phyloP scores from a whole-genome alignment of 2,113 vertebrate species.

The Colaptes auratus region DNA sequence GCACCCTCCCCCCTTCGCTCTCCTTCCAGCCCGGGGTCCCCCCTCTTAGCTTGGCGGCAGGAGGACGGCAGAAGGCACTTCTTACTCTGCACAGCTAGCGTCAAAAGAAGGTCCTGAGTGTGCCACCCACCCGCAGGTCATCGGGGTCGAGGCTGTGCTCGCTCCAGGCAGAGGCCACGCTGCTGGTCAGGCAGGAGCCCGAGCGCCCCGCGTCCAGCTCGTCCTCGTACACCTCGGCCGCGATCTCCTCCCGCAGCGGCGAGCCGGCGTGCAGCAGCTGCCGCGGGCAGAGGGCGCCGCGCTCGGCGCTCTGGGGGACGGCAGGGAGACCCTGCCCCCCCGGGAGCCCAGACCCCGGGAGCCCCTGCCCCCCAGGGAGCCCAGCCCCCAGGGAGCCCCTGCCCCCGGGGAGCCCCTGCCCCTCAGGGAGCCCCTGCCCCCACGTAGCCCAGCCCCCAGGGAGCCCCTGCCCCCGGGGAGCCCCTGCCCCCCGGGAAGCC shows the following conservation, averaged over 20 bases:
- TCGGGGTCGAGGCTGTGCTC: constrained; percentile 92
- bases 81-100: constrained; percentile 64
- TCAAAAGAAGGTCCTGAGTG: constrained; percentile 66
- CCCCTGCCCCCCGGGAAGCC: no score
- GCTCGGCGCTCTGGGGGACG: no score
- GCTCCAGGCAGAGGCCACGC: constrained; percentile 91
- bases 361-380: not conserved
- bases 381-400: not conserved
- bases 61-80: constrained; percentile 66
- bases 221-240: constrained; percentile 92
- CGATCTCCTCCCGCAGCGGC: constrained; percentile 85
- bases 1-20: not conserved
- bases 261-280: constrained; percentile 85
- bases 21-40: not conserved
- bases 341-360: no score
- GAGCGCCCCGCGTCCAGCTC: constrained; percentile 88
- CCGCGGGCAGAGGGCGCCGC: accelerated
- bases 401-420: not conserved
- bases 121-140: constrained; percentile 89
- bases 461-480: no score
- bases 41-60: not conserved
- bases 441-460: no score
- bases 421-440: no score
- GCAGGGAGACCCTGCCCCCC: no score
- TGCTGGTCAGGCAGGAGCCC: constrained; percentile 88